Conservation (phyloP, 2,888 invertebrate species). For the Agonopterix alstromeriana region DNA sequence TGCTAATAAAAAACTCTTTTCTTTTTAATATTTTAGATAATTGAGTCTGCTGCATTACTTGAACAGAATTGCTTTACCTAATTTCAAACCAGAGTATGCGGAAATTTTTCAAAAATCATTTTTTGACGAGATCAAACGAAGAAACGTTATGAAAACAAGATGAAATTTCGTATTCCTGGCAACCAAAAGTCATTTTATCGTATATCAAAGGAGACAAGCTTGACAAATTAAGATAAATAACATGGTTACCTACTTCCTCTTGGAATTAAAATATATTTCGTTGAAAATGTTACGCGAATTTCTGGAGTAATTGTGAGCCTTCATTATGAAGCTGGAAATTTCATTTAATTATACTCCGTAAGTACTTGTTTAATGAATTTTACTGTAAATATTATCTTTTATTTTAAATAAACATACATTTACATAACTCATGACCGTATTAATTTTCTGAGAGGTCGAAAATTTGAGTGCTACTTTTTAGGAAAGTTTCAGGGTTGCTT, state of each 20-base stretch:
- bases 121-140: too few species aligned
- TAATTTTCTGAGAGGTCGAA: too few species aligned
- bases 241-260: slow-evolving; percentile 7
- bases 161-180: neutral
- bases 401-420: neutral
- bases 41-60: too few species aligned
- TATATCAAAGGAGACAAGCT: slow-evolving; percentile 15
- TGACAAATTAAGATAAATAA: slow-evolving; percentile 25
- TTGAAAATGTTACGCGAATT: slow-evolving; percentile 2
- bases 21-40: too few species aligned
- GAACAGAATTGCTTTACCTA: too few species aligned
- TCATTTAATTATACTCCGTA: slow-evolving; percentile 19
- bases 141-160: too few species aligned
- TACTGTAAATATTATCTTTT: neutral
- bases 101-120: too few species aligned
- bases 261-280: neutral
- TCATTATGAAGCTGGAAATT: slow-evolving; percentile 21
- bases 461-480: too few species aligned
- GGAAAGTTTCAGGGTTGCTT: too few species aligned
- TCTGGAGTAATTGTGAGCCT: slow-evolving; percentile 4
- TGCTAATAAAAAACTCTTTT: too few species aligned
- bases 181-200: slow-evolving; percentile 13
- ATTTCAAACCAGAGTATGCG: too few species aligned
- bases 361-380: neutral
- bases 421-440: neutral